Evolutionary conservation across 2,113 vertebrate genomes (phyloP).

Genomic region (Actinemys pallida): DNA sequence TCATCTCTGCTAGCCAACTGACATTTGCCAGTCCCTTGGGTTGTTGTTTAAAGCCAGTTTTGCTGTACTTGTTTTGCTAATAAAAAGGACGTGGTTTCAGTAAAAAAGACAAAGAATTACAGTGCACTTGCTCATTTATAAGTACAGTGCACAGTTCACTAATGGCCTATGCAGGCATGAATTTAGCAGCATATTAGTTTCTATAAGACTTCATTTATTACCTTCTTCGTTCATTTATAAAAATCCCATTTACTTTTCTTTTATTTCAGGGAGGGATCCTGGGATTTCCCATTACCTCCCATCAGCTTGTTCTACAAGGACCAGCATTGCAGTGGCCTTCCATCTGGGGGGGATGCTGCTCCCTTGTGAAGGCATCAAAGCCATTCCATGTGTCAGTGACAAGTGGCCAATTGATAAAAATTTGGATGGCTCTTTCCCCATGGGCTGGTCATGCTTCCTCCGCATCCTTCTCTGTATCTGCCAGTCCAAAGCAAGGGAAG

Average conservation of each 20-base stretch:
- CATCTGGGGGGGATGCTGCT: background rate
- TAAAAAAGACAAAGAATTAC: constrained; percentile 41
- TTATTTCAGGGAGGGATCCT: background rate
- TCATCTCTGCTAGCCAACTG: constrained; percentile 2
- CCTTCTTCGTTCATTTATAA: constrained; percentile 3
- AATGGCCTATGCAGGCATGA: background rate
- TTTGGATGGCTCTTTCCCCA: background rate
- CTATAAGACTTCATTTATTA: constrained; percentile 30
- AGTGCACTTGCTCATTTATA: constrained; percentile 59
- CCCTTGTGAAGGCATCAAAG: constrained; percentile 23
- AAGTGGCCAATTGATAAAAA: background rate
- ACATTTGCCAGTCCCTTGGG: constrained; percentile 15
- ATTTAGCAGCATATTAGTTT: background rate
- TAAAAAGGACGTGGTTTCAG: constrained; percentile 53
- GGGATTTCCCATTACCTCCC: background rate
- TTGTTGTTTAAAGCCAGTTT: constrained; percentile 19
- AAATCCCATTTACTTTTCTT: background rate
- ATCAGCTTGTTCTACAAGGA: background rate
- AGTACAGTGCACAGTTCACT: constrained; percentile 5
- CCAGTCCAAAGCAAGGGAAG: background rate
- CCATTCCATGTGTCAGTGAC: background rate
- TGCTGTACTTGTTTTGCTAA: constrained; percentile 60
- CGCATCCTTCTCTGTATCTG: background rate
- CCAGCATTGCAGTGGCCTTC: background rate
- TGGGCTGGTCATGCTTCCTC: background rate